Conservation (phyloP, 2,113 vertebrate genomes). For the Montifringilla adamsi region DNA sequence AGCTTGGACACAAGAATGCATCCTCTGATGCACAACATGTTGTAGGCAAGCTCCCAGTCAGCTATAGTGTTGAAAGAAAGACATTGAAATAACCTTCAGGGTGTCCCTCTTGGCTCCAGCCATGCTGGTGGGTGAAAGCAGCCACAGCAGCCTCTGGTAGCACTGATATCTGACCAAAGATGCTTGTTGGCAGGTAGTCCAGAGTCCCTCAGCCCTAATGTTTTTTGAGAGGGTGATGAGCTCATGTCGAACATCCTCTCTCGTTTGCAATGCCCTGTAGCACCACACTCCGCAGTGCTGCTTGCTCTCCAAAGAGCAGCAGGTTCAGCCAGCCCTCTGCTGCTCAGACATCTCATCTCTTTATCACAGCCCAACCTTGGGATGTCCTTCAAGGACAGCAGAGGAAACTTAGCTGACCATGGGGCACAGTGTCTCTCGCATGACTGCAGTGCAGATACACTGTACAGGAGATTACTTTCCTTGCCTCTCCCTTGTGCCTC, state of each 20-base stretch:
- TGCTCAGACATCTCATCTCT: neutral
- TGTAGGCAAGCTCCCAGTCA: neutral
- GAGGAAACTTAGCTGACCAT: rapidly evolving
- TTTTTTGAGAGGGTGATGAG: neutral
- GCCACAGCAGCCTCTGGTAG: neutral
- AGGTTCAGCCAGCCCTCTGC: neutral
- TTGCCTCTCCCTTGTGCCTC: neutral
- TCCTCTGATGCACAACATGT: neutral
- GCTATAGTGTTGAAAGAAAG: neutral
- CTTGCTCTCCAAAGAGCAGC: neutral
- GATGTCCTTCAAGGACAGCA: neutral
- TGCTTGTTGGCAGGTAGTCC: neutral
- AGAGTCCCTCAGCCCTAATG: neutral
- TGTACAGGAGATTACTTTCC: neutral
- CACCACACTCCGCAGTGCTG: rapidly evolving
- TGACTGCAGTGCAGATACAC: neutral
- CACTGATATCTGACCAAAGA: neutral
- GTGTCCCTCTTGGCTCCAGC: neutral
- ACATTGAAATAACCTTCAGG: neutral
- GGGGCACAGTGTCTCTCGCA: neutral
- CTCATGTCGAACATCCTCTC: neutral
- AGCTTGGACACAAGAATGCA: neutral
- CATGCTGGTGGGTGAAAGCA: neutral
- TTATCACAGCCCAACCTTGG: neutral
- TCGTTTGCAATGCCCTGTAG: neutral